These are phyloP conservation scores for Argopecten irradians DNA, from an alignment of 1,140 invertebrate genomes.

Conservation along the genomic window DNA sequence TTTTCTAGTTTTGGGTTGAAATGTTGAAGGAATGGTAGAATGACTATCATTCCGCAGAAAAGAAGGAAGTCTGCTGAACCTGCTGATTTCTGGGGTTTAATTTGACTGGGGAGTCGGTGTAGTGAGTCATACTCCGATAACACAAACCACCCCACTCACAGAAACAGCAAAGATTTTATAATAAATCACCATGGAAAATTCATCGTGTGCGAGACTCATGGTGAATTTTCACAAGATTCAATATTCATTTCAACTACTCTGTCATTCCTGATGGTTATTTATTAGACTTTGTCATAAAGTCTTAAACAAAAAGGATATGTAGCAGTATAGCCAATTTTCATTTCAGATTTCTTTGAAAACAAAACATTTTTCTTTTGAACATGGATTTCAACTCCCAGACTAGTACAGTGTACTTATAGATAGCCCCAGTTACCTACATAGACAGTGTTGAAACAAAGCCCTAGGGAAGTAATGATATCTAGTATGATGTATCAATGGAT, in stretches of 20 bases:
- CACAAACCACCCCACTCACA: background rate
- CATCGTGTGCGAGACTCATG: background rate
- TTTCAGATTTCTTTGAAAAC: too few species aligned
- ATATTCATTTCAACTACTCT: background rate
- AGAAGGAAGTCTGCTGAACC: background rate
- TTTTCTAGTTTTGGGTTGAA: background rate
- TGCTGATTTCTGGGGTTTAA: constrained; percentile 4
- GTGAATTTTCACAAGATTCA: background rate
- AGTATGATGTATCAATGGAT: too few species aligned
- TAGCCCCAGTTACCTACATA: too few species aligned
- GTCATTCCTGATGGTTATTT: background rate
- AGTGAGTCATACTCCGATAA: background rate
- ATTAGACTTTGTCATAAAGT: background rate
- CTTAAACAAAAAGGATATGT: too few species aligned
- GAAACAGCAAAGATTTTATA: background rate
- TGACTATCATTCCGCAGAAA: background rate
- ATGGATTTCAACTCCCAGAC: too few species aligned
- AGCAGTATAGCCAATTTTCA: too few species aligned
- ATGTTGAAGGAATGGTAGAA: background rate
- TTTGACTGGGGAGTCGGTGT: background rate
- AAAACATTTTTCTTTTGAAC: too few species aligned
- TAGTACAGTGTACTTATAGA: too few species aligned
- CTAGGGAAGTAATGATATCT: too few species aligned
- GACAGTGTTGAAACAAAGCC: too few species aligned
- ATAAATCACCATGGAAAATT: background rate